Base-by-base conservation (phyloP, 2,888 invertebrate species). In the Drosophila diplacantha region DNA sequence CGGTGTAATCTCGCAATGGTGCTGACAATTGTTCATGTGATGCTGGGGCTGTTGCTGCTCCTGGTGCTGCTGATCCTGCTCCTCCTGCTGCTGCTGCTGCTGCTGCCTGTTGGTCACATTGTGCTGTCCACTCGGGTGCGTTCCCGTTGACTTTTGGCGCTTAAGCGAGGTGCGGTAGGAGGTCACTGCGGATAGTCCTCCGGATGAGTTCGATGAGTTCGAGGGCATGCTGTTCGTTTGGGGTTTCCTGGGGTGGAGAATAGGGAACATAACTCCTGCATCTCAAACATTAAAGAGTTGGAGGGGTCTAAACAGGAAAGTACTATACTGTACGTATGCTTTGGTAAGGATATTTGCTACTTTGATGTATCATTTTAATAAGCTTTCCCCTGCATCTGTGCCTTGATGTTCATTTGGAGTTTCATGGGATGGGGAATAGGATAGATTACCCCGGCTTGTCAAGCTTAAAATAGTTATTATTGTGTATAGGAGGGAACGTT, bases 101-200 rank as follows among this genome's bases (percentile, higher is more conserved):
- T 22, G 24, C 24, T 52, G 68, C 12, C 68, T 69, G 29, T 61
- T 65, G 44, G 49, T 26, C 16, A 72, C 67, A 22, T 66, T 68
- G 24, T 84, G 66, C 43, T 85, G 84, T 62, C 86, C 85, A 72
- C 85, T 87, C 31, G 85, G 75, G 53, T 87, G 86, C 57, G 83
- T 83, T 73, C 78, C 77, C 18, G 71, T 73, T 67, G 85, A 83
- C 55, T 83, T 85, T 66, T 86, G 85, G 51, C 85, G 81, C 68
- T 82, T 86, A 32, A 84, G 69, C n/a, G 85, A 75, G 43, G 72
- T 76, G 47, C 84, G 83, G 73, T 84, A 85, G 31, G 70, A 60
- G 14, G 61, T 29, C 38, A 50, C 49, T 16, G 60, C 56, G 12
- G 59, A 38, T 18, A 58, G 46, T 9, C 43, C 44, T 22, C 44